Evolutionary conservation across 2,797 vertebrate species (phyloP), one percentile per base, ranked within the genome.

Genomic region (Hirundo rustica): DNA sequence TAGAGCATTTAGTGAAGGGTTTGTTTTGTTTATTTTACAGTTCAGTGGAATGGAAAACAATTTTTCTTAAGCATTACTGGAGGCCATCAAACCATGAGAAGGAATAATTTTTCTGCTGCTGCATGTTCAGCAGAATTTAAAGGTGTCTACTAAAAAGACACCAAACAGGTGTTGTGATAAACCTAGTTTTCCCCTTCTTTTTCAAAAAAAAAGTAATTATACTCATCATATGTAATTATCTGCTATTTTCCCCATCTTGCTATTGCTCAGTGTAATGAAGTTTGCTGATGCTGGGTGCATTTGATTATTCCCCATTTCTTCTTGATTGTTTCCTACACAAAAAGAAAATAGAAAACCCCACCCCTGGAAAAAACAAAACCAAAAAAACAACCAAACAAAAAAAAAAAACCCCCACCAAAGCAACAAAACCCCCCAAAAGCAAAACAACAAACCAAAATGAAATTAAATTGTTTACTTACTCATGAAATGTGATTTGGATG

Each of bases 1-100:
- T 96, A 89, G 95, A 95, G 83, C 96, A 97, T 96, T 97, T 97
- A 96, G 95, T 95, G 94, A 97, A 96, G 95, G 93, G 92, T 95
- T 97, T 96, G 96, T 96, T 97, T 97, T 97, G 96, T 97, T 97
- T 97, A 95, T 97, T 97, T 97, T 97, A 97, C 96, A 96, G 95
- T 96, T 97, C 97, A 97, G 67, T 97, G 96, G 84, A 97, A 97
- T 80, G 93, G 96, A 97, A 97, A 97, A 95, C 96, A 96, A 96
- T 97, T 97, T 97, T 95, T 96, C 95, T 96, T 95, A 95, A 95
- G 84, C 96, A 94, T 96, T 97, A 97, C 93, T 93, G 71, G 86
- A 96, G 92, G 88, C 96, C 92, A 92, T 95, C 91, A 95, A 90
- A 92, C 85, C 9, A 83, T 1, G 0, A 92, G 89, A 96, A 93